Percentiles rank a stretch among this genome's conserved stretches.
These are phyloP conservation scores for Leptobrachium ailaonicum DNA, from an alignment of 2,113 vertebrate genomes.

Conservation along the genomic window DNA sequence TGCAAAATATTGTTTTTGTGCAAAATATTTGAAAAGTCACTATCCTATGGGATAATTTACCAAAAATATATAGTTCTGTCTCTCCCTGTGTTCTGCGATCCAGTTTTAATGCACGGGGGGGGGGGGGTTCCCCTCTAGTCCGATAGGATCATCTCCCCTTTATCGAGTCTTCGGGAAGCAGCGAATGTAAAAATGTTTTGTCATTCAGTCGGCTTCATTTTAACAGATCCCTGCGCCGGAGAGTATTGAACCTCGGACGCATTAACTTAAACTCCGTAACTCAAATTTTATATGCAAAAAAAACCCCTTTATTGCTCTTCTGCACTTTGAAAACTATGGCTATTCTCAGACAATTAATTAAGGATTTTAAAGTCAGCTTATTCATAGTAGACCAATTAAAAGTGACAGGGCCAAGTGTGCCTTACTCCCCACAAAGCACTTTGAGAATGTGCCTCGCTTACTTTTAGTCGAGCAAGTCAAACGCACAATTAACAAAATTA, in stretches of 20 bases:
- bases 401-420: conserved; percentile 47
- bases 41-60: too few relatives aligned
- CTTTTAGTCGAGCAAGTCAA: conserved; percentile 48
- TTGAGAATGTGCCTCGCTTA: conserved; percentile 45
- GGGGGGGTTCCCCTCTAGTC: too few relatives aligned
- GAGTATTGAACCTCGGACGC: conserved; percentile 44
- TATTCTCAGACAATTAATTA: conserved; percentile 51
- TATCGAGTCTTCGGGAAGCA: not conserved
- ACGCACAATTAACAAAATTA: conserved; percentile 48
- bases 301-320: conserved; percentile 46
- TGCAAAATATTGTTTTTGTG: too few relatives aligned
- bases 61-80: too few relatives aligned
- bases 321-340: conserved; percentile 49
- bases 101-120: too few relatives aligned
- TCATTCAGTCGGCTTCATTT: conserved; percentile 18
- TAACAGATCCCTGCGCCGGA: conserved; percentile 28
- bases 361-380: conserved; percentile 50
- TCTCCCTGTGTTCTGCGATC: too few relatives aligned
- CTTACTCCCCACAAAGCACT: conserved; percentile 47
- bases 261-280: conserved; percentile 50
- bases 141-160: not conserved
- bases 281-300: conserved; percentile 47
- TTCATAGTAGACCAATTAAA: conserved; percentile 51
- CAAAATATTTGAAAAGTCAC: too few relatives aligned
- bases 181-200: conserved; percentile 36